phyloP scores from a whole-genome alignment of 1,140 invertebrate genomes.

The Dinoponera quadriceps region DNA sequence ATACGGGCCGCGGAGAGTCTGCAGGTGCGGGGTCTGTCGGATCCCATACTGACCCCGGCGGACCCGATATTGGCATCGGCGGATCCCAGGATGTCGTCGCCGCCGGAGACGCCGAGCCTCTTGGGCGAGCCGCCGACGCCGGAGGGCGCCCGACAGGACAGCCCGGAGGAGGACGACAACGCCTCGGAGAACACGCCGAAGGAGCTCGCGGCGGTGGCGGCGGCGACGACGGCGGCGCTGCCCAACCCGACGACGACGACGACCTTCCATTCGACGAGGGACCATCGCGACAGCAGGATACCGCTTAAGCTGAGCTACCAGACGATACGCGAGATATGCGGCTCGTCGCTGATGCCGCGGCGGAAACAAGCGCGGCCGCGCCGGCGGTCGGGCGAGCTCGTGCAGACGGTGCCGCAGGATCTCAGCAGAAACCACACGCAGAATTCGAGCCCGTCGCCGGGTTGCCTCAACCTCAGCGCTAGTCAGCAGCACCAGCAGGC shows the following conservation, averaged over 20 bases:
- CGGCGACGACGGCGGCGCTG: conserved; percentile 58
- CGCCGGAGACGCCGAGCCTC: conserved; percentile 85
- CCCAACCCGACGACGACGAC: conserved; percentile 60
- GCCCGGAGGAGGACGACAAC: conserved; percentile 86
- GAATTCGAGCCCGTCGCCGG: conserved; percentile 80
- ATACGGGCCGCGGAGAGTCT: conserved; percentile 95
- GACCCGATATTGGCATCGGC: neutral
- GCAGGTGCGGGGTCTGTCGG: conserved; percentile 92
- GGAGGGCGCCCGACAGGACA: conserved; percentile 82
- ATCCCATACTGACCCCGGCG: conserved; percentile 84
- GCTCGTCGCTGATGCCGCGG: conserved; percentile 90
- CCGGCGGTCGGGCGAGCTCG: conserved; percentile 91
- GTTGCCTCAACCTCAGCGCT: conserved; percentile 77
- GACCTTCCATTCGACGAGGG: conserved; percentile 64
- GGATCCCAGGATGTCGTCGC: conserved; percentile 85
- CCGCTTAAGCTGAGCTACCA: conserved; percentile 86
- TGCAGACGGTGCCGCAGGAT: conserved; percentile 87
- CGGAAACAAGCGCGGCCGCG: conserved; percentile 93
- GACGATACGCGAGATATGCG: conserved; percentile 86
- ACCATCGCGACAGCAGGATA: conserved; percentile 78
- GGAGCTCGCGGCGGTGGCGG: conserved; percentile 52
- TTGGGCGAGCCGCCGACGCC: conserved; percentile 87
- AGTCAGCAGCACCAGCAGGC: conserved; percentile 59
- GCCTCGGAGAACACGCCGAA: conserved; percentile 64
- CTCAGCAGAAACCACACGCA: conserved; percentile 82